Percentiles rank a stretch among this genome's conserved stretches.
phyloP scores from a whole-genome alignment of 2,888 invertebrate genomes.

The Acronicta aceris region DNA sequence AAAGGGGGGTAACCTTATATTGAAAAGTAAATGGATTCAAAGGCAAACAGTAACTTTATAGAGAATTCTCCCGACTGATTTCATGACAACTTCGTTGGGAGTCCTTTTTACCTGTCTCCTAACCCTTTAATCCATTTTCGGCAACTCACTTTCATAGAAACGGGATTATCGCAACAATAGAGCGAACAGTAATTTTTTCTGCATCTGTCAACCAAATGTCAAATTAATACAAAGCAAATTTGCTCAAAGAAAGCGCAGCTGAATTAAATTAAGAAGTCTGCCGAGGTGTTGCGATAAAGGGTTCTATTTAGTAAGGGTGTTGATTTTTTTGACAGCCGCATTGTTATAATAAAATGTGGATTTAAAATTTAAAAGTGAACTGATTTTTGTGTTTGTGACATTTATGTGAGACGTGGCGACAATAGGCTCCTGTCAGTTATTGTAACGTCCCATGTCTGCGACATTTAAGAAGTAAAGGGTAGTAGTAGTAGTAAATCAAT shows the following conservation, averaged over 20 bases:
- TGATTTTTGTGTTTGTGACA: slow-evolving; percentile 64
- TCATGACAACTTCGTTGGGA: slow-evolving; percentile 65
- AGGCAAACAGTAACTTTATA: neutral
- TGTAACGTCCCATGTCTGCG: slow-evolving; percentile 28
- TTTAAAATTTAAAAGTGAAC: slow-evolving; percentile 65
- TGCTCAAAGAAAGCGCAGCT: slow-evolving; percentile 74
- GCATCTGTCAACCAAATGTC: slow-evolving; percentile 81
- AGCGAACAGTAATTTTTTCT: slow-evolving; percentile 63
- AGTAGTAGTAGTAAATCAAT: too few species aligned
- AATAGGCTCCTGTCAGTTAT: slow-evolving; percentile 61
- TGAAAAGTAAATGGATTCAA: neutral
- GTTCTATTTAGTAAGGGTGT: slow-evolving; percentile 71
- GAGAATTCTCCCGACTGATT: neutral
- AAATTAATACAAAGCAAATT: slow-evolving; percentile 81
- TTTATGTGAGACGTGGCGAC: slow-evolving; percentile 52
- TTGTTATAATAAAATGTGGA: slow-evolving; percentile 70
- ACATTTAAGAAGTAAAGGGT: slow-evolving; percentile 22
- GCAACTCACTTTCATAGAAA: slow-evolving; percentile 58
- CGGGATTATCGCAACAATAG: slow-evolving; percentile 74
- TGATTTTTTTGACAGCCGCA: slow-evolving; percentile 79
- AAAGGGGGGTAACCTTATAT: neutral
- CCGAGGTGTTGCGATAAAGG: slow-evolving; percentile 68
- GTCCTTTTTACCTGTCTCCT: slow-evolving; percentile 70
- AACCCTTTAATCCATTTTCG: slow-evolving; percentile 76
- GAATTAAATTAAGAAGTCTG: slow-evolving; percentile 77